Evolutionary conservation across 2,888 invertebrate species (phyloP).

Genomic region (Pollenia amentaria): DNA sequence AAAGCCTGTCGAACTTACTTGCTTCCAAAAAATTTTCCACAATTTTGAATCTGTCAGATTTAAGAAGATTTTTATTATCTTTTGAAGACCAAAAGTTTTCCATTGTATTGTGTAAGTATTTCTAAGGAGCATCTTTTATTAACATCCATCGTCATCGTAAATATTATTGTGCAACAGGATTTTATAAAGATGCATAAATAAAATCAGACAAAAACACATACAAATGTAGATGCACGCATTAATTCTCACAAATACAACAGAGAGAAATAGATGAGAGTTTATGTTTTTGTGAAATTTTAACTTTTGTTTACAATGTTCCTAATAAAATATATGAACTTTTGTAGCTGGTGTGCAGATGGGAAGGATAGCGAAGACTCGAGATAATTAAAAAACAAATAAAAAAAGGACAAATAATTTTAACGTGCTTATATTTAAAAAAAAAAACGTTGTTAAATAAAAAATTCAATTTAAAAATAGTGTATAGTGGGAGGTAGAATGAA

Average conservation of each 20-base stretch:
- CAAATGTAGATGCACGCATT: neutral
- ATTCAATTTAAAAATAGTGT: no score
- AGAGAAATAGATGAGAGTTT: conserved; percentile 8
- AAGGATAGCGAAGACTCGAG: neutral
- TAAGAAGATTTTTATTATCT: conserved; percentile 41
- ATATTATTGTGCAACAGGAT: conserved; percentile 59
- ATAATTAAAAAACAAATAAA: no score
- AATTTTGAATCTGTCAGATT: conserved; percentile 35
- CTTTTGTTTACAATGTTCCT: conserved; percentile 46
- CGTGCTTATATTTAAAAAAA: no score
- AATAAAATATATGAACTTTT: conserved; percentile 53
- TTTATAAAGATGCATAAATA: conserved; percentile 25
- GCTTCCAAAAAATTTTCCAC: conserved; percentile 2
- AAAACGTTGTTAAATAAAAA: no score
- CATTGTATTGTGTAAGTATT: conserved; percentile 4
- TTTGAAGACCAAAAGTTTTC: conserved; percentile 30
- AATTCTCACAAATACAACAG: neutral
- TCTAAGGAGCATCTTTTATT: conserved; percentile 30
- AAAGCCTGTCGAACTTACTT: conserved; percentile 38
- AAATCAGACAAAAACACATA: conserved; percentile 5
- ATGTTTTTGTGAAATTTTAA: conserved; percentile 34
- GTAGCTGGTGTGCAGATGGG: neutral
- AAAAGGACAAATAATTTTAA: no score
- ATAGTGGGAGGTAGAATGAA: no score
- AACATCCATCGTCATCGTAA: conserved; percentile 26